Base-by-base conservation (phyloP, 2,888 invertebrate species). In the Caenorhabditis virilis region DNA sequence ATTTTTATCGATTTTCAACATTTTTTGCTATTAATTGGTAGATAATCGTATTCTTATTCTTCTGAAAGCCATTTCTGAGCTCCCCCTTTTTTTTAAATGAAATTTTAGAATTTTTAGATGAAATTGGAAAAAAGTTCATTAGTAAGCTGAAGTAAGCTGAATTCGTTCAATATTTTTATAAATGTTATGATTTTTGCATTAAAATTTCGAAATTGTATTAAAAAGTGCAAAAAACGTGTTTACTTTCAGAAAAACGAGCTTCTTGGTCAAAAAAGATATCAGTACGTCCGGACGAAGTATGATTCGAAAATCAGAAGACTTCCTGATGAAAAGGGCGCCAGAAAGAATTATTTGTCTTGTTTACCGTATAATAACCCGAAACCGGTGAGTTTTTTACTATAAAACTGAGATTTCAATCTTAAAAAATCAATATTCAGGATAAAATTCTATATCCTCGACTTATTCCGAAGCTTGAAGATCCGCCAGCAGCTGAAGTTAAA, bases 351-450 rank as follows among this genome's bases (percentile, higher is more conserved):
- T 30, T 35, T 61, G 16, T 27, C 55, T 1, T 45, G 38, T 0
- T 38, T 61, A 1, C 61, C 61, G 11, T 49, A 55, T 18, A 41
- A 50, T 25, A 46, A 61, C 18, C 61, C 51, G n/a, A 49, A 61
- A 22, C 49, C 47, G 18, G 59, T 59, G n/a, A 47, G 46, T 43
- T 41, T 47, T 38, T 18, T 26, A 16, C 38, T 15, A n/a, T 33
- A 20, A 13, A 13, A 2, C 16, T 11, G 20, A 18, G 23, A 2
- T 35, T 22, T 9, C 20, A 4, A 16, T 33, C 33, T 13, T 35
- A n/a, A 36, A 6, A 22, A 36, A 23, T 38, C 13, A 35, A 53
- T n/a, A n/a, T 53, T 9, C 53, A 50, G 54, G 54, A 50, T 23
- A 53, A 48, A 38, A 53, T 55, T 16, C 13, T 38, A 4, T 61